Percentiles rank a stretch among this genome's conserved stretches.
Conservation (phyloP, 2,113 vertebrate genomes). For the Hyla sarda region DNA sequence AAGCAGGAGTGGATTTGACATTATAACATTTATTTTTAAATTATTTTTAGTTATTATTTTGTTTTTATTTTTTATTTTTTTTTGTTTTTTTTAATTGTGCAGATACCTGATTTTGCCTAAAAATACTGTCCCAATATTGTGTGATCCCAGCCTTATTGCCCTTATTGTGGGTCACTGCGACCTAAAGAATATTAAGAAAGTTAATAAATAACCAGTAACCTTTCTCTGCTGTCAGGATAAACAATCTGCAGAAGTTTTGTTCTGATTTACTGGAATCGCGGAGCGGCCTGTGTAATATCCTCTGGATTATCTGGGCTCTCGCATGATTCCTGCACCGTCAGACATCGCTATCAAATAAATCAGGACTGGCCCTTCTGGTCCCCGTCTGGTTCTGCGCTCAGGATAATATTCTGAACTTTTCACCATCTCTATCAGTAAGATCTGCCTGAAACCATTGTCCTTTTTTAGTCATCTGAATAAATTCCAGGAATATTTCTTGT, state of each 20-base stretch:
- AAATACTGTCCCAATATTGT: no score
- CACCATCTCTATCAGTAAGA: background rate
- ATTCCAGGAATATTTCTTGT: background rate
- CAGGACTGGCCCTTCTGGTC: background rate
- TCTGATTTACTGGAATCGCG: background rate
- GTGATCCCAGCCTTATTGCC: no score
- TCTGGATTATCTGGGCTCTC: background rate
- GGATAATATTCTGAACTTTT: background rate
- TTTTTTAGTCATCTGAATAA: constrained; percentile 7
- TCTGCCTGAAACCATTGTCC: background rate
- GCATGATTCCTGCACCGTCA: no score
- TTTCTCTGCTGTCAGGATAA: background rate
- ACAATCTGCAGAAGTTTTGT: background rate
- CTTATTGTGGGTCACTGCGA: no score
- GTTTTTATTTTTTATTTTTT: no score
- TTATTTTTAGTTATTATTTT: no score
- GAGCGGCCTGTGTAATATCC: background rate
- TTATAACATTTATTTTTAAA: no score
- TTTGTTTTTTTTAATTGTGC: no score
- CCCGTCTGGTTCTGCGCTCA: background rate
- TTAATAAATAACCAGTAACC: background rate
- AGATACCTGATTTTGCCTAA: no score
- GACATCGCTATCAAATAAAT: background rate
- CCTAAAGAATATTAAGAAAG: background rate
- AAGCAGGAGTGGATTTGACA: no score